Base-by-base conservation (phyloP, 2,888 invertebrate species). In the Eupithecia subfuscata region DNA sequence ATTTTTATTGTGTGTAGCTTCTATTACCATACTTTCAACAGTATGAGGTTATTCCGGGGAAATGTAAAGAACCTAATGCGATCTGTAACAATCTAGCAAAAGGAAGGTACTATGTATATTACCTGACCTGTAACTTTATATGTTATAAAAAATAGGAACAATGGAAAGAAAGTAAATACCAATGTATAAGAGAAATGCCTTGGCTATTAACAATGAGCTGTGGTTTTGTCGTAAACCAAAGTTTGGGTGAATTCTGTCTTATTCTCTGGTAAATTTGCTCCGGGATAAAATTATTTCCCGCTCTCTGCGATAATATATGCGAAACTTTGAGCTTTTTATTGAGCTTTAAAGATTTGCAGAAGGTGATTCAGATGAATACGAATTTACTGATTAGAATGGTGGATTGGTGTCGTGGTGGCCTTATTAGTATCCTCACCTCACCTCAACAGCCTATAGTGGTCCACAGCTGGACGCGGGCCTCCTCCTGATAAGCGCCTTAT, bases 221-320 rank as follows among this genome's bases (percentile, higher is more conserved):
- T 76, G 69, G n/a, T 43, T 14, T 45, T n/a, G 71, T 76, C 76
- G 76, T 76, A 76, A 76, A 76, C 52, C 45, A 25, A 74, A 76
- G 73, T 76, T 74, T 14, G 60, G 63, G 43, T 69, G 69, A 76
- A 71, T 69, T 30, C 34, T 64, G 65, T 71, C 71, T 52, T 74
- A 76, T 69, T 74, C 71, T 69, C 64, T 34, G 43, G 30, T 34
- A 60, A 40, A 70, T 67, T 68, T 16, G 40, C 69, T 43, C 52
- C 30, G 64, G 64, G 74, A 69, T 30, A 37, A 65, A 60, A 69
- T 71, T 71, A 76, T 74, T 71, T 56, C 56, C 37, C 52, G 67
- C 65, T 45, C 68, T 40, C 45, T 73, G n/a, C 63, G 30, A 52
- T 76, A 76, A 71, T 68, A 45, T 64, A 73, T 76, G 68, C 16